Base-by-base conservation (phyloP, 2,797 vertebrate genomes). In the Amniataba percoides region DNA sequence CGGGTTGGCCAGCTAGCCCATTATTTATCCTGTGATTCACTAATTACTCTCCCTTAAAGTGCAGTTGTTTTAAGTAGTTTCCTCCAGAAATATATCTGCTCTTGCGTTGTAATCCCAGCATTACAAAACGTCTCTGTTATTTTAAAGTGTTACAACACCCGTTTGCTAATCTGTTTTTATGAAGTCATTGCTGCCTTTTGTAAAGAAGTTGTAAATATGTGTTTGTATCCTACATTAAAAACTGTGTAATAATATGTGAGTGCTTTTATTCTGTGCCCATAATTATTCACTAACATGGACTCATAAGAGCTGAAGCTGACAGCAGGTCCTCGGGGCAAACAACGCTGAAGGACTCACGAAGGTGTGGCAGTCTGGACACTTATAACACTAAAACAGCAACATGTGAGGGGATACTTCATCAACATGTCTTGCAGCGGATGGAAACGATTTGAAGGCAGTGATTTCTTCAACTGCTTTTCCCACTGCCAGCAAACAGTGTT, bases 301-400 rank as follows among this genome's bases (percentile, higher is more conserved):
- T 62, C 55, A 74, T 21, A 56, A 63, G 59, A 77, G 39, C 14
- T 36, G 52, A 21, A 27, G 64, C 71, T 80, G 75, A 71, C 49
- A 78, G 67, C 34, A 34, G n/a, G 31, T 56, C 69, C 79, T 13
- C 60, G 52, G 76, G 73, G 60, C 56, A 74, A 53, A 70, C 74
- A 80, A 71, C 2, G 2, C 63, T 21, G 74, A 78, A 76, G 39
- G 70, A 84, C 68, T 53, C 65, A 63, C 69, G 52, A 71, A 72
- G 45, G 68, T 73, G 80, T 66, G 64, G 51, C 39, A 31, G 78
- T 36, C 42, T 18, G 42, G 63, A 57, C 39, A 78, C 55, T 31
- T 63, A 69, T 57, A 60, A 48, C 5, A 60, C n/a, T 13, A 63
- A 18, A 49, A 71, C 31, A 59, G 23, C 23, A 77, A 73, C 69